Evolutionary conservation across 2,113 vertebrate genomes (phyloP), one percentile per base, ranked within the genome.

Genomic region (Brachyistius frenatus): DNA sequence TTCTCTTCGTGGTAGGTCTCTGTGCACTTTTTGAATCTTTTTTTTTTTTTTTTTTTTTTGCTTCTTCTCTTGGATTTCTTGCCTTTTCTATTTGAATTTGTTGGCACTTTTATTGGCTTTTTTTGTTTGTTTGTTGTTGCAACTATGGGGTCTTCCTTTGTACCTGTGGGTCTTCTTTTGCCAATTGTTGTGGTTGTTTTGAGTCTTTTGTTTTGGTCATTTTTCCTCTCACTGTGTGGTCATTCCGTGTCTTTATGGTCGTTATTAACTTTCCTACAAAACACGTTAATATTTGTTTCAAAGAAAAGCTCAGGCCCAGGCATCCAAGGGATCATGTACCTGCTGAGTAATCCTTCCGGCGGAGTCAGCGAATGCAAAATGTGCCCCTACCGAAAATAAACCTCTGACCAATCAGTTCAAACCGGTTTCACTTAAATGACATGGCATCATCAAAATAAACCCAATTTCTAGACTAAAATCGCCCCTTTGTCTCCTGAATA

Each of bases 331-430:
- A 69, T 69, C 30, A 44, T 44, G 7, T 7, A 7, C 37, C 36
- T 68, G 37, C 2, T 68, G 23, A 68, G 30, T 68, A 54, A 55
- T 68, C 52, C 36, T 53, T 41, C 52, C 66, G 1, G 32, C 3
- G 47, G 44, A 41, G 41, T 37, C 56, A 39, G 46, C 46, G 11
- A 56, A 31, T 16, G 52, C 32, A 56, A 44, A 55, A 56, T 39
- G 16, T 10, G 39, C 0, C 1, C 56, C 49, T 32, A 39, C 8
- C 47, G 57, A 80, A n/a, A 64, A 50, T 3, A 23, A 23, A 4
- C 23, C 16, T 52, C 35, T 67, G 5, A 2, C 35, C 4, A 46
- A 49, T 58, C 33, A 67, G 41, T 53, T 11, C 1, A 33, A 23
- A 23, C 61, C 5, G 2, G 2, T 4, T 41, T 62, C 15, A 66